These are phyloP conservation scores for Coptodon rendalli DNA, from an alignment of 2,113 vertebrate species.

Conservation along the genomic window DNA sequence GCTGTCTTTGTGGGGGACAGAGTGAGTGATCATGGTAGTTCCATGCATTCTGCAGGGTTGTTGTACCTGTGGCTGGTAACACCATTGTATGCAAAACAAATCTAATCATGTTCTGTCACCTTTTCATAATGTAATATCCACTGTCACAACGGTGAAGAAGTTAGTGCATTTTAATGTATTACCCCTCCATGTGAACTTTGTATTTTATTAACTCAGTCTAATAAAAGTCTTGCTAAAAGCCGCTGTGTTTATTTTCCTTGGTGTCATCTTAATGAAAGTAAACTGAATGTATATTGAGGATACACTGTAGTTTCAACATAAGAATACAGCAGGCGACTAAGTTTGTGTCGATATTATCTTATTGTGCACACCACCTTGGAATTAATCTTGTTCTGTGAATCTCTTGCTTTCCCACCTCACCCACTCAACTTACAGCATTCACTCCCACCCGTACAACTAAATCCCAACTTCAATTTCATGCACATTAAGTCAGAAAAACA, in stretches of 20 bases:
- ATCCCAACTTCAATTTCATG: slow-evolving; percentile 3
- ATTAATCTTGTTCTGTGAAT: neutral
- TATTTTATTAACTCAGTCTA: neutral
- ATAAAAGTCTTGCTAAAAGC: slow-evolving; percentile 7
- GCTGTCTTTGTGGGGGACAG: neutral
- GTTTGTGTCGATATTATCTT: neutral
- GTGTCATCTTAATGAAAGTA: neutral
- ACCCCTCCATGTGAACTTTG: neutral
- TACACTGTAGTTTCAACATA: neutral
- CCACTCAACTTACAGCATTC: slow-evolving; percentile 5
- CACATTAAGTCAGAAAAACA: slow-evolving; percentile 6
- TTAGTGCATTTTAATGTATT: neutral
- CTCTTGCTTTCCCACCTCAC: slow-evolving; percentile 17
- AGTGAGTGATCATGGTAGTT: neutral
- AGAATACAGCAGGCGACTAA: neutral
- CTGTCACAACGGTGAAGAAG: neutral
- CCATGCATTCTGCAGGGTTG: neutral
- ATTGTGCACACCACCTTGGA: neutral
- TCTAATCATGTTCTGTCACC: neutral
- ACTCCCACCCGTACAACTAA: slow-evolving; percentile 6
- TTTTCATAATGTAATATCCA: neutral
- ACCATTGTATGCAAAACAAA: neutral
- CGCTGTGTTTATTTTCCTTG: neutral
- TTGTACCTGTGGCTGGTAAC: neutral
- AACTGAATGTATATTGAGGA: neutral